Base-by-base conservation (phyloP, 2,888 invertebrate genomes). In the Lasius platythorax region DNA sequence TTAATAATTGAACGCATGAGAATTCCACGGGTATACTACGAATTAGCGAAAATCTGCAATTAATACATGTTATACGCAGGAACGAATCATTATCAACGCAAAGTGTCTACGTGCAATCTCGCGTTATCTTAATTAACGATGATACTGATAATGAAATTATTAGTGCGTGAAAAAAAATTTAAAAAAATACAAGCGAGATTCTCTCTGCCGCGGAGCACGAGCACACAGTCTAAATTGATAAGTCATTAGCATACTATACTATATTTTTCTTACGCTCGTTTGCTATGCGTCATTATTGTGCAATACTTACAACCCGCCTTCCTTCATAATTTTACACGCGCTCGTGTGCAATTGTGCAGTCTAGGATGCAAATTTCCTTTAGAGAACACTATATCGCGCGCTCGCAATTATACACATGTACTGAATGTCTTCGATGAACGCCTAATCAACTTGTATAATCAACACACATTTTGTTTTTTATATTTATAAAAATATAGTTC, bases 261-360 rank as follows among this genome's bases (percentile, higher is more conserved):
- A 40, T 67, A 40, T 81, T 81, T 81, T 73, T 72, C 61, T 81
- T 73, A 63, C 61, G 73, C 79, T 81, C 79, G 63, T 81, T 81
- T 81, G n/a, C 61, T 73, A 72, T 1, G 79, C 61, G 50, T 79
- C 79, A 81, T 81, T 81, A 81, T 81, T 81, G 73, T 73, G 50
- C 61, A 79, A 79, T 79, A 61, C 68, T 68, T 78, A 78, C 68
- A 18, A 28, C 37, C 56, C 61, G 50, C 50, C 79, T 63, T 50
- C 46, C 79, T 18, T 70, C 72, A 50, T 72, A 81, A 81, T 81
- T 81, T 81, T 81, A 50, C 79, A 79, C 46, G 79, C 79, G 73
- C 79, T 81, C 73, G 79, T 81, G 79, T 81, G 79, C 79, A 81
- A 81, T 81, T 81, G 79, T 81, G 79, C 79, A 81, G 79, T 50